Base-by-base conservation (phyloP, 2,797 vertebrate species). In the Gallinago nigripennis region DNA sequence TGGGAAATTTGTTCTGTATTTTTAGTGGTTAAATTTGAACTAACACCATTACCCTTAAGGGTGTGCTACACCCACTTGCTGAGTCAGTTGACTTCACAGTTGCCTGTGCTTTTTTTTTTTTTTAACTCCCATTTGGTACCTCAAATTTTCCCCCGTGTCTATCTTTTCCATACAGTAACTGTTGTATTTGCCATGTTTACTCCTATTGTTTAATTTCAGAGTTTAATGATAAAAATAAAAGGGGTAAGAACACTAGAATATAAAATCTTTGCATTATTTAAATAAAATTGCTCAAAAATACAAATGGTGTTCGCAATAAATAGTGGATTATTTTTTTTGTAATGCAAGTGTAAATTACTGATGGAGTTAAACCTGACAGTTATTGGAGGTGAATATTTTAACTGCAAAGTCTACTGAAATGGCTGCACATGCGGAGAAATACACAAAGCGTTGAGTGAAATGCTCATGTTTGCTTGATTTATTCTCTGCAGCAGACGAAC, bases 401-500 rank as follows among this genome's bases (percentile, higher is more conserved):
- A 54, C 43, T 88, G 24, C 43, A 41, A 33, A 68, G 50, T 90
- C 72, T 80, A 2, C 93, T 53, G 86, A 79, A 96, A 92, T 69
- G 30, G 94, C 79, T 75, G 75, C 90, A 46, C 69, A 64, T 61
- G 80, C 91, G 86, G 83, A 86, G 92, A 92, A 92, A 46, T 77
- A 77, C 93, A 85, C 50, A 84, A 65, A 96, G 79, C 90, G 30
- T 48, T 31, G 25, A 84, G 87, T 25, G 77, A 66, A 85, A 63
- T 75, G 78, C 88, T 96, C 72, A 14, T 14, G 46, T 91, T 92
- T 54, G 84, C 76, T 51, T 75, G 95, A 73, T 96, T 94, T 95
- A 76, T 96, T 95, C 79, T n/a, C 68, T 45, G 92, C 79, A 88
- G 93, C 96, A 96, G 97, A 92, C 35, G 19, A 94, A 71, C 93